A percentile compares a stretch with the other conserved stretches of the same genome.
Conservation (phyloP, 92 coral and sea anemone genomes). For the Palythoa heliodiscus region DNA sequence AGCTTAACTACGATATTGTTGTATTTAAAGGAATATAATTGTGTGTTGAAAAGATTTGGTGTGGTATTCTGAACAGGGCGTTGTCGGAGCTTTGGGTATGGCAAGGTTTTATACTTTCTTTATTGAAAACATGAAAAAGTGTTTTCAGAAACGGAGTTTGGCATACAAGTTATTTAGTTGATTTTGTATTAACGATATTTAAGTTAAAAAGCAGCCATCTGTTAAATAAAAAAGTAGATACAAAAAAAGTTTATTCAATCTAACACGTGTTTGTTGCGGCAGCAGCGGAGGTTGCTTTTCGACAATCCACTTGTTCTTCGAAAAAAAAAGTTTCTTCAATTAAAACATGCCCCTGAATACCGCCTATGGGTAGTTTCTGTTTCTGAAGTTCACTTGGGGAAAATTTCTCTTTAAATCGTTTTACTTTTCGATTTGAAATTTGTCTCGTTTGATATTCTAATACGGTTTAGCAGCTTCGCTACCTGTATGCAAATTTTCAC, state of each 20-base stretch:
- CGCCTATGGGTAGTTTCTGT: not conserved
- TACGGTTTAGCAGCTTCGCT: not conserved
- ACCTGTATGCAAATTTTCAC: not conserved
- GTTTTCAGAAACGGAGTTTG: not conserved
- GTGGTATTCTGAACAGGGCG: slow-evolving; percentile 27
- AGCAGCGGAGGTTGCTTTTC: not conserved
- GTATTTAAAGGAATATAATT: slow-evolving; percentile 11
- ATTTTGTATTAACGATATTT: not conserved
- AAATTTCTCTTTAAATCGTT: not conserved
- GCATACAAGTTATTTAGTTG: not conserved
- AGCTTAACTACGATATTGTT: not conserved
- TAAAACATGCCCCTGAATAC: not conserved
- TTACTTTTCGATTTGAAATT: not conserved
- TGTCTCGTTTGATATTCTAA: not conserved
- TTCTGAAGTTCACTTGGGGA: not conserved
- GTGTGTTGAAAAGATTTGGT: slow-evolving; percentile 10
- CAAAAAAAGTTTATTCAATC: not conserved
- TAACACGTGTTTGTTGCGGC: not conserved
- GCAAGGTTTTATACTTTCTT: not conserved
- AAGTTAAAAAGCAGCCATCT: not conserved
- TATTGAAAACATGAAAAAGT: not conserved
- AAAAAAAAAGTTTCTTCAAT: not conserved
- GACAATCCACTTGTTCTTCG: not conserved
- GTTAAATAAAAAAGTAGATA: not conserved
- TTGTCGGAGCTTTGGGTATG: slow-evolving; percentile 41